These are phyloP conservation scores for Augochlorella aurata DNA, from an alignment of 2,888 invertebrate species.

Conservation along the genomic window DNA sequence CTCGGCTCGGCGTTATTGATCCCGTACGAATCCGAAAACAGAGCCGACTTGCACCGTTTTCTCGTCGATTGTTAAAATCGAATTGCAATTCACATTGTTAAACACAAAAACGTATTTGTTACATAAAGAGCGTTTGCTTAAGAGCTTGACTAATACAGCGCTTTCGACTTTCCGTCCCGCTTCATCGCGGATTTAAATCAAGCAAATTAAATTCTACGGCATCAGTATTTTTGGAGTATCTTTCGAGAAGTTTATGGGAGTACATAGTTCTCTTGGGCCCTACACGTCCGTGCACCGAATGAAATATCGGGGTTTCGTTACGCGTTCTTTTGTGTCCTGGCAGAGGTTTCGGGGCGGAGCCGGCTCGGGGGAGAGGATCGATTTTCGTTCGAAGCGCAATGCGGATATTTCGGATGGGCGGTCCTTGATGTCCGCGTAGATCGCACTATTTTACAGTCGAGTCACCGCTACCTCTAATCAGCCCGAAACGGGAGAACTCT, in stretches of 20 bases:
- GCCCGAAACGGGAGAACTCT: neutral
- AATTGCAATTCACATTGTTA: too few species aligned
- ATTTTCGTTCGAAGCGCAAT: conserved; percentile 72
- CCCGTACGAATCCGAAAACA: neutral
- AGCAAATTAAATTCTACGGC: too few species aligned
- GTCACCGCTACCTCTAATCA: neutral
- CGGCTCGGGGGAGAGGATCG: conserved; percentile 59
- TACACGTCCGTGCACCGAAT: neutral
- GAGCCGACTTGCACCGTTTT: neutral
- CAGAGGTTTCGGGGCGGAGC: conserved; percentile 48
- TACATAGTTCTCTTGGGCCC: too few species aligned
- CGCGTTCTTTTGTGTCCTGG: conserved; percentile 9
- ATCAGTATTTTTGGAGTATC: too few species aligned
- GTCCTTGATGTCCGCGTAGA: conserved; percentile 25
- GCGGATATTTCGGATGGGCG: conserved; percentile 67
- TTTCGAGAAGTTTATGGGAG: too few species aligned
- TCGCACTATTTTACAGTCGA: conserved; percentile 3
- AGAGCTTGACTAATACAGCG: neutral
- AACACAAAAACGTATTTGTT: too few species aligned
- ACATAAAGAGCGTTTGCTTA: too few species aligned
- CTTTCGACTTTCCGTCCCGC: neutral
- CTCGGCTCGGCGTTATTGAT: neutral
- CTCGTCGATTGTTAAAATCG: too few species aligned
- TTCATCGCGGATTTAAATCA: too few species aligned
- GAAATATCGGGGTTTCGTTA: neutral